Evolutionary conservation across 2,113 vertebrate species (phyloP).

Genomic region (Apeltes quadracus): DNA sequence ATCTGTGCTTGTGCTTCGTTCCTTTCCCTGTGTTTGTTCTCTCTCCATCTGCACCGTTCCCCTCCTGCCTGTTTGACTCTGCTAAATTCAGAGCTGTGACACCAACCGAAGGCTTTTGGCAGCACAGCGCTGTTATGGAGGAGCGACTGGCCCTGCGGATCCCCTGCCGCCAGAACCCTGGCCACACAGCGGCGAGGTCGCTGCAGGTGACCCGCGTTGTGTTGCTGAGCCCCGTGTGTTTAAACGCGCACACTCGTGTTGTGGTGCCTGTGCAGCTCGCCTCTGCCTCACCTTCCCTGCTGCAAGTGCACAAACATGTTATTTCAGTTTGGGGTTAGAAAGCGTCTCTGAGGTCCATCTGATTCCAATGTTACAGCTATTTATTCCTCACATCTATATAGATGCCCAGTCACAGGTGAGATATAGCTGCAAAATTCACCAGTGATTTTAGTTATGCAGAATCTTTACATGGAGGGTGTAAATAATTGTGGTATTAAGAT

Average conservation of each 20-base stretch:
- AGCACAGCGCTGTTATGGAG: slow-evolving; percentile 61
- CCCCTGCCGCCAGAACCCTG: slow-evolving; percentile 64
- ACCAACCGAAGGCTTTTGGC: slow-evolving; percentile 70
- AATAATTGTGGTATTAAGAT: neutral
- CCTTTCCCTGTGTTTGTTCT: slow-evolving; percentile 27
- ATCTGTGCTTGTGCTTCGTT: neutral
- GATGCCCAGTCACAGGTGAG: slow-evolving; percentile 27
- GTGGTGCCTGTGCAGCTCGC: slow-evolving; percentile 35
- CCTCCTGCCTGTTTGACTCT: slow-evolving; percentile 63
- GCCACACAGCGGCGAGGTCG: slow-evolving; percentile 54
- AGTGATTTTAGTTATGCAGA: slow-evolving; percentile 27
- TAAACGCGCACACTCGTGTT: slow-evolving; percentile 23
- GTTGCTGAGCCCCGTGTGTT: slow-evolving; percentile 51
- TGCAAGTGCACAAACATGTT: slow-evolving; percentile 61
- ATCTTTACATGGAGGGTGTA: slow-evolving; percentile 6
- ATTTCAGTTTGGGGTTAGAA: slow-evolving; percentile 55
- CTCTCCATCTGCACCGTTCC: slow-evolving; percentile 40
- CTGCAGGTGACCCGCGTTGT: slow-evolving; percentile 60
- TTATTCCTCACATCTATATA: slow-evolving; percentile 43
- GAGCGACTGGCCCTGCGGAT: slow-evolving; percentile 53
- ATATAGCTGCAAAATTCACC: neutral
- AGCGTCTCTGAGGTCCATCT: slow-evolving; percentile 43
- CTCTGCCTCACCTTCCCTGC: slow-evolving; percentile 54
- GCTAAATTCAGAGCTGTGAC: slow-evolving; percentile 74
- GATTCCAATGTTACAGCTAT: slow-evolving; percentile 22